Evolutionary conservation across 2,113 vertebrate genomes (phyloP).

Genomic region (Chionodraco myersi): DNA sequence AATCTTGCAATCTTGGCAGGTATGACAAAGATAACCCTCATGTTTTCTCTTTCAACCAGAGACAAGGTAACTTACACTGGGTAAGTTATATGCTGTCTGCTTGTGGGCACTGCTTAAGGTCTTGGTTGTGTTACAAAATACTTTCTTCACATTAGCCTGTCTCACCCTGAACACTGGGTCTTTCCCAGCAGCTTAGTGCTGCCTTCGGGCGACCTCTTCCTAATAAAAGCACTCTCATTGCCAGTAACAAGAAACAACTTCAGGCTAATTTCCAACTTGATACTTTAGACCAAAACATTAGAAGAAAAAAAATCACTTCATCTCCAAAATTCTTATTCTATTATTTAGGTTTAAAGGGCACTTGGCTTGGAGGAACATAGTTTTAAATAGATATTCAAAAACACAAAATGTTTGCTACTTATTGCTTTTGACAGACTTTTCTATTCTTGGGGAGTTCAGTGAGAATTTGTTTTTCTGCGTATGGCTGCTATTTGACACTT

Average conservation of each 20-base stretch:
- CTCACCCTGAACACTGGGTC: background rate
- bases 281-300: background rate
- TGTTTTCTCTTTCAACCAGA: background rate
- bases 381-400: no score
- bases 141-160: background rate
- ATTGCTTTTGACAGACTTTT: no score
- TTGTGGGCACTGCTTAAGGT: background rate
- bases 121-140: background rate
- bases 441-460: no score
- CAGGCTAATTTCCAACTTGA: background rate
- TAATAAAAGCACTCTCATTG: background rate
- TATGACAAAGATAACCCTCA: background rate
- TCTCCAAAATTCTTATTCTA: no score
- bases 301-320: no score
- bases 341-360: no score
- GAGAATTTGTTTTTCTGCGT: no score
- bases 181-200: constrained; percentile 1
- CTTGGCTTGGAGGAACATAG: no score
- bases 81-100: no score
- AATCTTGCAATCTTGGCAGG: no score
- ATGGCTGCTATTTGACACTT: no score
- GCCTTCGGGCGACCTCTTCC: background rate
- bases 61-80: background rate
- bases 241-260: constrained; percentile 7
- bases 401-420: no score